These are phyloP conservation scores for Cranoglanis bouderius DNA, from an alignment of 2,113 vertebrate genomes.

Conservation along the genomic window DNA sequence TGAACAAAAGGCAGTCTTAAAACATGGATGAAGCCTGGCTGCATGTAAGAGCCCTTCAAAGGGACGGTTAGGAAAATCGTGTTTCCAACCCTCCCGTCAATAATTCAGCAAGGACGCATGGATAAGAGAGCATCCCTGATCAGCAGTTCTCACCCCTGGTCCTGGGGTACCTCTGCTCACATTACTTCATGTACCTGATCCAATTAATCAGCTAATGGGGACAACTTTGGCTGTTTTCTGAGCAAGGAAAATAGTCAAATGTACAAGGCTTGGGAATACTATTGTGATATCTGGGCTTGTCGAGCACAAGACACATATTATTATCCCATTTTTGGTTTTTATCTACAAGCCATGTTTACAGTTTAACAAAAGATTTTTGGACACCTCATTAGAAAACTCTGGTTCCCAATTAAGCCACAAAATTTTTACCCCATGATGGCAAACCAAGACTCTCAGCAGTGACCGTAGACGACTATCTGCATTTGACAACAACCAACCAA, in stretches of 20 bases:
- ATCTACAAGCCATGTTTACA: not conserved
- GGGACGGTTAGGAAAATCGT: slow-evolving; percentile 46
- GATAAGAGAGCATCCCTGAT: slow-evolving; percentile 57
- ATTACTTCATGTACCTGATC: not conserved
- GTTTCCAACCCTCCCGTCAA: slow-evolving; percentile 62
- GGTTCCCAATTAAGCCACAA: not conserved
- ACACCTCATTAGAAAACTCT: not conserved
- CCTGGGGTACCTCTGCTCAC: not conserved
- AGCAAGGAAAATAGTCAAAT: no score
- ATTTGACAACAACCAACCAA: not conserved
- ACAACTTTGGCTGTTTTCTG: not conserved
- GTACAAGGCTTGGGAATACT: not conserved
- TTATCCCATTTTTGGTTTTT: no score
- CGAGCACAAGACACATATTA: not conserved
- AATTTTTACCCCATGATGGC: not conserved
- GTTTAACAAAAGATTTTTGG: not conserved
- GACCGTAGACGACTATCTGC: not conserved
- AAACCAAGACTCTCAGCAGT: not conserved
- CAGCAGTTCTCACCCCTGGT: not conserved
- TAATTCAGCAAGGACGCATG: slow-evolving; percentile 66
- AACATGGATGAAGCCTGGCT: slow-evolving; percentile 72
- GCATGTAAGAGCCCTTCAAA: slow-evolving; percentile 46
- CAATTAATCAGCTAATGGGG: not conserved
- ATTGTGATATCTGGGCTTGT: not conserved
- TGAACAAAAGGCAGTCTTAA: slow-evolving; percentile 72